Evolutionary conservation across 2,113 vertebrate species (phyloP), one percentile per base, ranked within the genome.

Genomic region (Hoplias malabaricus): DNA sequence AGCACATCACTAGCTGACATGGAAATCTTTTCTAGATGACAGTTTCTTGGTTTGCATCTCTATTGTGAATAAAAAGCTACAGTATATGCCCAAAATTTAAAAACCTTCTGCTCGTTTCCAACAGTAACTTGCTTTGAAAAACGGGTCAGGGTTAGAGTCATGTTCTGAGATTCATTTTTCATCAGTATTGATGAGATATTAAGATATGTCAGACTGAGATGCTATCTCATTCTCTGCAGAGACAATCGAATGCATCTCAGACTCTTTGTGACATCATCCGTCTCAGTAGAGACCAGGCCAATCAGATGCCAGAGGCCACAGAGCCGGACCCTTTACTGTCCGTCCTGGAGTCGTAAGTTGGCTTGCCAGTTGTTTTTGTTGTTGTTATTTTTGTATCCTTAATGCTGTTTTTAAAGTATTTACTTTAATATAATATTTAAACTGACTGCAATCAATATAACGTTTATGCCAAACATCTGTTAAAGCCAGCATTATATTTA

Each of bases 221-320:
- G n/a, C n/a, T 67, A 13, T 61, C n/a, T 59, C 69, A 21, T 77
- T 21, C 16, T 7, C 43, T 54, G 1, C 91, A 99, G 97, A 96
- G 94, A 92, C 96, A 98, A 91, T 98, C 96, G 46, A 99, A 99
- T 3, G 96, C 96, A 63, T 96, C 96, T 76, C 97, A 99, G 86
- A 96, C 96, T 14, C 92, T 99, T 84, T 99, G 96, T 84, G 97
- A 99, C 88, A 94, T 99, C 82, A 91, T 98, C 69, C 92, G 96
- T 85, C 88, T 99, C 86, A 96, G 96, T 92, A 92, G 96, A 87
- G 97, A 99, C 92, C 97, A 98, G 93, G 93, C 94, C 88, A 90
- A 87, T 88, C 96, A 96, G 84, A 92, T 95, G 81, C 95, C 94
- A 82, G 96, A 98, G 59, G 88, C 89, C 6, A 74, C 90, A 9